Evolutionary conservation across 1,140 invertebrate species (phyloP), one percentile per base, ranked within the genome.

Genomic region (Metopolophium dirhodum): DNA sequence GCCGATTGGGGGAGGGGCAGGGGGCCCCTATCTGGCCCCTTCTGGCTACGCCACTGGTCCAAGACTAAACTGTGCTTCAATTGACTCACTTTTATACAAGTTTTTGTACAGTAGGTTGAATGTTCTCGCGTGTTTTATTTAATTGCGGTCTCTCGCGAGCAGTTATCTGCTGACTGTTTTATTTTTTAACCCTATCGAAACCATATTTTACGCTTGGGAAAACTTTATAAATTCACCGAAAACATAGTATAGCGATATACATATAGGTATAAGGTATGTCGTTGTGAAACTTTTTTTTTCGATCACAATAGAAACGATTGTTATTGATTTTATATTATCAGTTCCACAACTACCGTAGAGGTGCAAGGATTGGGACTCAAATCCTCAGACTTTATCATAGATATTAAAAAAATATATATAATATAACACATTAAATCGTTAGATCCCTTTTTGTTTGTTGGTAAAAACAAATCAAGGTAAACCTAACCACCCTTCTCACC

Each of bases 321-420:
- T 68, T 68, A 68, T 68, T 68, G 61, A n/a, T 68, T 68, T 68
- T 68, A 68, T n/a, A n/a, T 68, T 68, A n/a, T 68, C 61, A 68
- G 4, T n/a, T 30, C 7, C 18, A 9, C 30, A 61, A 61, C 30
- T 68, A n/a, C 61, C n/a, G 30, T 68, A 18, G 3, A 68, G 30
- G 11, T n/a, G 30, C 11, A 18, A 68, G 61, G 61, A 30, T 54
- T n/a, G 6, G 61, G 14, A 68, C 30, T 18, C 30, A 68, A 61
- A 14, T 2, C 4, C 30, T 68, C 30, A 68, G 11, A n/a, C 26
- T 30, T 68, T 14, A 68, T 18, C 30, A 68, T 68, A 68, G 0
- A 68, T 2, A 68, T 18, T 6, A 18, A 0, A n/a, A n/a, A 68
- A 68, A n/a, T n/a, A 68, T n/a, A n/a, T 14, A n/a, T 18, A n/a